Evolutionary conservation across 2,113 vertebrate species (phyloP).

Genomic region (Notechis scutatus): DNA sequence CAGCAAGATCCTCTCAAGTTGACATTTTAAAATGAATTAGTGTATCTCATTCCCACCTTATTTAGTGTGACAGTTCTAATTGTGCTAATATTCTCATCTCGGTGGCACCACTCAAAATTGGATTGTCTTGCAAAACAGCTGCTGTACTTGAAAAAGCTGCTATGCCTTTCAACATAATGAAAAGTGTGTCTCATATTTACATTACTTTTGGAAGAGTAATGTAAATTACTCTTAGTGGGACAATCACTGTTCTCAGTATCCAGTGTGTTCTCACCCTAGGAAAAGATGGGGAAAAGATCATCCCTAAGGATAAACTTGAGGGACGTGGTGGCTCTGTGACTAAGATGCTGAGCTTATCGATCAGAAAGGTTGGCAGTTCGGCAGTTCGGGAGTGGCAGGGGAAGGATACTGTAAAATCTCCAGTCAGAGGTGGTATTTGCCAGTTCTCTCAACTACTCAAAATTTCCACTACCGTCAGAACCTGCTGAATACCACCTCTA

Average conservation of each 20-base stretch:
- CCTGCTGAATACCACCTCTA: too few species aligned
- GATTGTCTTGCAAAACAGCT: constrained; percentile 31
- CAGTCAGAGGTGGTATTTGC: too few species aligned
- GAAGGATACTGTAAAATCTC: too few species aligned
- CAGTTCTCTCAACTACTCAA: too few species aligned
- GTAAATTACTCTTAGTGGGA: background rate
- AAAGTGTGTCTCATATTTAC: background rate
- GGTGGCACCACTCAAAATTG: constrained; percentile 6
- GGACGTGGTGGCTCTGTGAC: too few species aligned
- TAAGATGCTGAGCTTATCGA: too few species aligned
- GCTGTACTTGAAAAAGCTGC: background rate
- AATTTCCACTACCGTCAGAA: too few species aligned
- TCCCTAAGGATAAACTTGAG: too few species aligned
- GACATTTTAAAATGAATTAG: constrained; percentile 13
- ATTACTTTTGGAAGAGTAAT: background rate
- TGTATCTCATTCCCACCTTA: constrained; percentile 31
- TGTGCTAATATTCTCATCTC: constrained; percentile 17
- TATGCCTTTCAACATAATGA: constrained; percentile 1
- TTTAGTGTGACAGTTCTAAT: constrained; percentile 41
- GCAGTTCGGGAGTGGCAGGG: too few species aligned
- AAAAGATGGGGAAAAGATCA: background rate
- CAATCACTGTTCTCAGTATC: background rate
- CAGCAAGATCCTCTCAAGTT: background rate
- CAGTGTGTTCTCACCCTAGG: background rate
- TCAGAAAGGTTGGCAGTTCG: too few species aligned